Evolutionary conservation across 2,113 vertebrate genomes (phyloP), one percentile per base, ranked within the genome.

Genomic region (Cisticola juncidis): DNA sequence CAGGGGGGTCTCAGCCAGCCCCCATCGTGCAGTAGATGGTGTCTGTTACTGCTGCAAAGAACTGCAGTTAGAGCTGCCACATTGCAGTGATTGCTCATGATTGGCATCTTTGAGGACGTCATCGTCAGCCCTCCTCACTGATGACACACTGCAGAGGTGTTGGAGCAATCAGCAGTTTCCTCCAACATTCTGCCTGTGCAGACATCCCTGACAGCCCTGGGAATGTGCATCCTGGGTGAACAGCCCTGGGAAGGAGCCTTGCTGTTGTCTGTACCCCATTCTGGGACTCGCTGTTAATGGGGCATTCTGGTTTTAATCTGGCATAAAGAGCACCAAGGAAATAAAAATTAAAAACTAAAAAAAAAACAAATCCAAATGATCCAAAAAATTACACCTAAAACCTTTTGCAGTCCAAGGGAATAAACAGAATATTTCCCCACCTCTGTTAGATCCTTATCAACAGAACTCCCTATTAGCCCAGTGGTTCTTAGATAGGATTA

Each of bases 221-320:
- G 64, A 72, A 81, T 11, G 4, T 74, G 81, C 64, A 38, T 90
- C 62, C 26, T 88, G 78, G 64, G 81, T 85, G 88, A 90, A 64
- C 48, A 61, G 0, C 42, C 70, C 83, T 19, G 35, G 76, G 47
- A 51, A 94, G 48, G 91, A 90, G 83, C 70, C 48, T 79, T 80
- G 33, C 54, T 93, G 45, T 82, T 87, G 68, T 85, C 60, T 68
- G 71, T 94, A 44, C 44, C 62, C 79, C 2, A 0, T 91, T 91
- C 94, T 95, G 95, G 95, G 94, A 95, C 95, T 96, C 51, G 51
- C 94, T 97, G 95, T 95, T 92, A 60, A 60, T 1, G 84, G 91
- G 89, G 57, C 12, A 0, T 90, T 95, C 62, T 86, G 61, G 7
- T 82, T 61, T 74, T 71, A 71, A 72, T 78, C 79, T 88, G 92